phyloP scores from a whole-genome alignment of 2,888 invertebrate genomes.

The Tryphoninae sp. region DNA sequence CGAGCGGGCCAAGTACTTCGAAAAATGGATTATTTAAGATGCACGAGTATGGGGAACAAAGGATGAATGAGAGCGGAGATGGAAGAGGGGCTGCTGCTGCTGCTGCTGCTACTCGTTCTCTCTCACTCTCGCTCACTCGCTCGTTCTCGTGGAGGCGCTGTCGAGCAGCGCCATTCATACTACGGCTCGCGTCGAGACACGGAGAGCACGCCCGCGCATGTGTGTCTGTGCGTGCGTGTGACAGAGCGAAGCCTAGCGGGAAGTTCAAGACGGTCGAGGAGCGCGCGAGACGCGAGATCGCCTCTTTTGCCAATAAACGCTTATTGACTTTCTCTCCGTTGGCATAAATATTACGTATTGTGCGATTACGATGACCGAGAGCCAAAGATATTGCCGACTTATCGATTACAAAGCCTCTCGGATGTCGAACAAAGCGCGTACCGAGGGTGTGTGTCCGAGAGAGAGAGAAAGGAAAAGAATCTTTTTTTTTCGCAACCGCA shows the following conservation, averaged over 20 bases:
- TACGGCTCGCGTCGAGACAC: constrained; percentile 29
- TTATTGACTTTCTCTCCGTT: neutral
- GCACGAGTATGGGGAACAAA: constrained; percentile 52
- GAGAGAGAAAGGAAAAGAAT: neutral
- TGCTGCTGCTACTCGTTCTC: too few species aligned
- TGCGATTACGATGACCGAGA: neutral
- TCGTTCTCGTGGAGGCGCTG: constrained; percentile 57
- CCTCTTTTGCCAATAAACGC: neutral
- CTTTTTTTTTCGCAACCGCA: neutral
- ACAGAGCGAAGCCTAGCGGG: constrained; percentile 42
- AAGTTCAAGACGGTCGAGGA: constrained; percentile 43
- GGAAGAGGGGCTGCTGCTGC: constrained; percentile 48
- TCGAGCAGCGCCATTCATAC: constrained; percentile 63
- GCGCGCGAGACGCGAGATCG: neutral
- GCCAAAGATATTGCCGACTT: neutral
- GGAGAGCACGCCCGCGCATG: constrained; percentile 4
- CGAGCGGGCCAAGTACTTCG: neutral
- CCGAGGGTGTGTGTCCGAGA: neutral
- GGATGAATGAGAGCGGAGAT: constrained; percentile 61
- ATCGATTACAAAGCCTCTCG: neutral
- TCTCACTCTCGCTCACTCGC: neutral
- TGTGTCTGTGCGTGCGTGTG: constrained; percentile 19
- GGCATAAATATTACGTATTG: constrained; percentile 4
- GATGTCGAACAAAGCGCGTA: neutral
- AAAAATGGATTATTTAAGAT: constrained; percentile 19